Evolutionary conservation across 2,888 invertebrate genomes (phyloP), one percentile per base, ranked within the genome.

Genomic region (Oscheius sp.): DNA sequence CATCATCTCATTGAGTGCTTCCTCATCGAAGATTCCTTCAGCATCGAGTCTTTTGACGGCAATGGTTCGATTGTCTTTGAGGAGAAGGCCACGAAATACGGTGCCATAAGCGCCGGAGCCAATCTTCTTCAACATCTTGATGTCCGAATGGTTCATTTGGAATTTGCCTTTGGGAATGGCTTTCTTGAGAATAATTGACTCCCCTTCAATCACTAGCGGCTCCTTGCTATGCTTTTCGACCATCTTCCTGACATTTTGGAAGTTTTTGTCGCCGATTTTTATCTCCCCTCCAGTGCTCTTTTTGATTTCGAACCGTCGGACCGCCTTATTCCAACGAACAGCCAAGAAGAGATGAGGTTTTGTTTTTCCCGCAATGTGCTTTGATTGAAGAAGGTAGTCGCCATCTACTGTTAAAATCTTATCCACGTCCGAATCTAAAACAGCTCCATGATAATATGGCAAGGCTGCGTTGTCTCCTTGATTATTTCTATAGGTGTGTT

Each of bases 31-130:
- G 37, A n/a, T 72, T 57, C 72, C 76, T 25, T 76, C 76, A 10
- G 76, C 70, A 42, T 76, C 76, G 65, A 76, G 53, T 46, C 71
- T 72, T 42, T 76, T 76, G 33, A 72, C 74, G 39, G 74, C 76
- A 23, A 74, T 70, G 23, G 68, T 58, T n/a, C 58, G 39, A 45
- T 71, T 69, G 10, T 61, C 65, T 57, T 70, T 72, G 10, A 75
- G 65, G 33, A 82, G 63, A 3, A 76, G 67, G 39, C 80, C 82
- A 23, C 75, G 70, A 69, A 81, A 82, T 12, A 82, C 82, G 2
- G 81, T 81, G 50, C 82, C 82, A 57, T 82, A 82, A 10, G 82
- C 79, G 2, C 82, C 82, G 17, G 73, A 70, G 5, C 81, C 81
- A 45, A 64, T 31, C 33, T 76, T 80, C 50, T 81, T 81, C 68